Percentiles rank a stretch among this genome's conserved stretches.
phyloP scores from a whole-genome alignment of 2,888 invertebrate genomes.

The Hedya salicella region DNA sequence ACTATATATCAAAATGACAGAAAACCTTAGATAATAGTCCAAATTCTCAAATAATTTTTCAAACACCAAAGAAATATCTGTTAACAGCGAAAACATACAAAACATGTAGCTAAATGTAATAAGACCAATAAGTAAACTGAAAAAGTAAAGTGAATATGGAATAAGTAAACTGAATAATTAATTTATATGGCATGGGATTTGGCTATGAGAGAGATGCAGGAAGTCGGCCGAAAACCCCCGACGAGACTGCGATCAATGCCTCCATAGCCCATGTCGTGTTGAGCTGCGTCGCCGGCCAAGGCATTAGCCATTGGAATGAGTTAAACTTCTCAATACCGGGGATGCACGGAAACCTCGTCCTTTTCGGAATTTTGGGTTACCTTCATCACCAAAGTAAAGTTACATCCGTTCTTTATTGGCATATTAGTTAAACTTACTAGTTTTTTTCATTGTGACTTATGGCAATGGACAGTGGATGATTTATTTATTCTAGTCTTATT shows the following conservation, averaged over 20 bases:
- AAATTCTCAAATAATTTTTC: too few relatives aligned
- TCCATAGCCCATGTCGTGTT: constrained; percentile 37
- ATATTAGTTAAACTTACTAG: too few relatives aligned
- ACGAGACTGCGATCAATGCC: constrained; percentile 29
- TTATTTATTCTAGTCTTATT: too few relatives aligned
- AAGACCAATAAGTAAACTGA: too few relatives aligned
- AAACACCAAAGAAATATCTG: too few relatives aligned
- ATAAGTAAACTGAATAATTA: too few relatives aligned
- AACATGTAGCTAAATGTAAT: too few relatives aligned
- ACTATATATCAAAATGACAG: neutral
- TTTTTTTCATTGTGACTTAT: too few relatives aligned
- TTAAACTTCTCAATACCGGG: constrained; percentile 35
- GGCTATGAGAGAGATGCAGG: neutral
- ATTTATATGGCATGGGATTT: constrained; percentile 19
- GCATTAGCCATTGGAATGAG: constrained; percentile 26
- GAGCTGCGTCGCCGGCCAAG: constrained; percentile 38
- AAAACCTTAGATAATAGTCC: too few relatives aligned
- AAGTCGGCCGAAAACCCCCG: constrained; percentile 2
- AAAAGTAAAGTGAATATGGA: too few relatives aligned
- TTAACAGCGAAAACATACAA: neutral
- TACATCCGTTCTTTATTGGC: neutral
- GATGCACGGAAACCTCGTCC: constrained; percentile 37
- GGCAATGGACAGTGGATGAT: too few relatives aligned
- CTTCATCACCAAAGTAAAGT: constrained; percentile 26
- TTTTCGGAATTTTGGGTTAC: constrained; percentile 38